phyloP scores from a whole-genome alignment of 2,888 invertebrate genomes.

The Monoplex corrugatus region DNA sequence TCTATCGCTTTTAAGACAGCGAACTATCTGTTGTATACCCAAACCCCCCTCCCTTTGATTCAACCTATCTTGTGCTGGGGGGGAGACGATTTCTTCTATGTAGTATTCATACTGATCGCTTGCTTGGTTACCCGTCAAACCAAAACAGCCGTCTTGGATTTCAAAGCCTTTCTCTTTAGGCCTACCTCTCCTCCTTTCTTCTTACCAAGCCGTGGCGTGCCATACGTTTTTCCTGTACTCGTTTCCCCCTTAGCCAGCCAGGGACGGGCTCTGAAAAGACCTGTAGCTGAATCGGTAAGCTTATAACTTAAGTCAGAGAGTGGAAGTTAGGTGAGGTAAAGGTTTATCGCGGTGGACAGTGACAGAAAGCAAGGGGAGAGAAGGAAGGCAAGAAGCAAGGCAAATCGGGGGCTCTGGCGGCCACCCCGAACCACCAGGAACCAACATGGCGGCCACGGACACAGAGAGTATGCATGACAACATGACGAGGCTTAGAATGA shows the following conservation, averaged over 20 bases:
- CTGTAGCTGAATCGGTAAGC: background rate
- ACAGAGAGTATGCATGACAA: conserved; percentile 70
- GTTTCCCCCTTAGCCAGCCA: background rate
- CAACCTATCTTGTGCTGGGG: background rate
- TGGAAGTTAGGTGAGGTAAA: too few relatives aligned
- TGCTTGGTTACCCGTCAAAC: background rate
- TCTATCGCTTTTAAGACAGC: background rate
- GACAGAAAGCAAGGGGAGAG: background rate
- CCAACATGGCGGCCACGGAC: conserved; percentile 61
- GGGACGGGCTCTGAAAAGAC: background rate
- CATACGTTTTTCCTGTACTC: too few relatives aligned
- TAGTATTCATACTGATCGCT: background rate
- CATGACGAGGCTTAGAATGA: conserved; percentile 68
- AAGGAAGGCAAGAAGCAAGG: background rate
- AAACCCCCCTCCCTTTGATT: background rate
- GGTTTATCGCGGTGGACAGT: too few relatives aligned
- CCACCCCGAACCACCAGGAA: background rate
- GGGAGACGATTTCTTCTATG: background rate
- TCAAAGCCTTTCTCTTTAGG: background rate
- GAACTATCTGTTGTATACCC: background rate
- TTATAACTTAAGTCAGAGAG: background rate
- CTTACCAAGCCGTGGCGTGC: too few relatives aligned
- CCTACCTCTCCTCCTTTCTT: conserved; percentile 9
- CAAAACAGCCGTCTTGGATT: conserved; percentile 1
- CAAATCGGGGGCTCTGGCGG: background rate